Evolutionary conservation across 2,888 invertebrate genomes (phyloP).

Genomic region (Philonicus albiceps): DNA sequence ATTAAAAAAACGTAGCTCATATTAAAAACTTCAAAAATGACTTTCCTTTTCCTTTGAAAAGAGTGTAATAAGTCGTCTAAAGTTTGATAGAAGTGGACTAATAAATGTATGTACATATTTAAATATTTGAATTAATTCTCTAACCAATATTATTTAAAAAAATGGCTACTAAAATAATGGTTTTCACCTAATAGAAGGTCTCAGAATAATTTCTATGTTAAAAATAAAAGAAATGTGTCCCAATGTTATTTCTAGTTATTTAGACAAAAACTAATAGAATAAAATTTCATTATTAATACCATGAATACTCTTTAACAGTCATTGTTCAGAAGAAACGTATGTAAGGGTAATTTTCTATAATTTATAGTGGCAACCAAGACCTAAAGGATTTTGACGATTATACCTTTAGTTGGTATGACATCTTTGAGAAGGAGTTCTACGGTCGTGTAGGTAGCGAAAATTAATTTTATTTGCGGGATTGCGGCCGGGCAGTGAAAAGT

Average conservation of each 20-base stretch:
- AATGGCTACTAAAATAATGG: too few species aligned
- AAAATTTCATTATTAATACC: neutral
- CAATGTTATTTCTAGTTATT: neutral
- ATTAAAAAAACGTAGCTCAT: too few species aligned
- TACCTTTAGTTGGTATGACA: neutral
- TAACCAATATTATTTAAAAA: too few species aligned
- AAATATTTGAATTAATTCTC: too few species aligned
- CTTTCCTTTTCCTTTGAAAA: too few species aligned
- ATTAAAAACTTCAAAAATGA: too few species aligned
- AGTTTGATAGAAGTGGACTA: too few species aligned
- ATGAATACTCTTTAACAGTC: neutral
- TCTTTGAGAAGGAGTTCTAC: neutral
- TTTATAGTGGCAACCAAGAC: neutral
- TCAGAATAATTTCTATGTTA: too few species aligned
- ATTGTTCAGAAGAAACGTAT: neutral
- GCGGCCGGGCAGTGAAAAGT: neutral
- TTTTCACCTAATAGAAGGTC: too few species aligned
- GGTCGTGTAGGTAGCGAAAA: neutral
- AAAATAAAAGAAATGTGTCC: too few species aligned
- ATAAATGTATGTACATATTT: too few species aligned
- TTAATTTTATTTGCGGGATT: constrained; percentile 16
- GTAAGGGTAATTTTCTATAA: neutral
- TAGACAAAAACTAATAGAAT: neutral
- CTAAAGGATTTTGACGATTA: neutral
- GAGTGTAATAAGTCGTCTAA: too few species aligned